Percentiles rank a stretch among this genome's conserved stretches.
phyloP scores from a whole-genome alignment of 2,113 vertebrate genomes.

The Trogon melanurus region DNA sequence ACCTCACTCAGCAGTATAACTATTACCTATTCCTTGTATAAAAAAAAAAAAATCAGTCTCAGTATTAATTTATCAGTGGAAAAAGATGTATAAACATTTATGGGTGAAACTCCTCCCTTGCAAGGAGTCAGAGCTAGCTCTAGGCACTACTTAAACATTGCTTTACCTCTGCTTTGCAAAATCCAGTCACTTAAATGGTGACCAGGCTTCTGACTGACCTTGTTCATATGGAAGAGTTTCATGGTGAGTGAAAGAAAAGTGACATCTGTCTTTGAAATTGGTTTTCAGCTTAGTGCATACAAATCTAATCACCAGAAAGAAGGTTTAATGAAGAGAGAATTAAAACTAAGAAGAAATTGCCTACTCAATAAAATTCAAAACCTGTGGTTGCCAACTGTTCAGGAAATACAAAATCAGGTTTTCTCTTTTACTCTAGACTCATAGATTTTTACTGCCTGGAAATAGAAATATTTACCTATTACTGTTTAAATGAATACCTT shows the following conservation, averaged over 20 bases:
- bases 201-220: not conserved
- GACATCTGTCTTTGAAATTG: not conserved
- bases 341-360: not conserved
- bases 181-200: not conserved
- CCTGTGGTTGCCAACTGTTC: not conserved
- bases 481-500: not conserved
- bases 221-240: not conserved
- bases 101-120: not conserved
- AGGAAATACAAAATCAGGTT: not conserved
- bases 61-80: not conserved
- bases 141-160: not conserved
- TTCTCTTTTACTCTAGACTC: not conserved
- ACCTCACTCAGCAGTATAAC: not conserved
- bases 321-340: constrained; percentile 6
- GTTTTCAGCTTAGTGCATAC: not conserved
- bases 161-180: not conserved
- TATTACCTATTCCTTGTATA: not conserved
- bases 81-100: not conserved
- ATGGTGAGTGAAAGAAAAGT: not conserved
- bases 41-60: not conserved
- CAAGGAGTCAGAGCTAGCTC: not conserved
- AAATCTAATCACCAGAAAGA: constrained; percentile 9
- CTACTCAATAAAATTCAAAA: not conserved
- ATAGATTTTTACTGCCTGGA: not conserved
- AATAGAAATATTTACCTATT: not conserved